Evolutionary conservation across 2,113 vertebrate species (phyloP).

Genomic region (Thymallus thymallus): DNA sequence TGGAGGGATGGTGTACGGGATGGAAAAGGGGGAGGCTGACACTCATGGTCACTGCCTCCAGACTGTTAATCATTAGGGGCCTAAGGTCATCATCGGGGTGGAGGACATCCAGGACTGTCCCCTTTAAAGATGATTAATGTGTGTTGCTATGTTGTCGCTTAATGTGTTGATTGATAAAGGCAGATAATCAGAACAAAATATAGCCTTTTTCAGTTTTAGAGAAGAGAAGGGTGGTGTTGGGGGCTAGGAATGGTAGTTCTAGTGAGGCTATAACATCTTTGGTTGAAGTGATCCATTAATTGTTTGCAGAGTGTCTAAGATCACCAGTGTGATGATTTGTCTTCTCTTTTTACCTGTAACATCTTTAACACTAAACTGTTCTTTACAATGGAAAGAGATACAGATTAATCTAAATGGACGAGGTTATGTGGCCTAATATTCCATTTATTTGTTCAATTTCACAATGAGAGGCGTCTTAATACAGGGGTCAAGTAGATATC

Average conservation of each 20-base stretch:
- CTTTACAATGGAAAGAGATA: not conserved
- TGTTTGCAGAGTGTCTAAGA: no score
- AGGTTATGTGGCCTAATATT: constrained; percentile 9
- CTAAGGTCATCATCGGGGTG: constrained; percentile 16
- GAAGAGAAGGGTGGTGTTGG: not conserved
- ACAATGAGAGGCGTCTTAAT: constrained; percentile 24
- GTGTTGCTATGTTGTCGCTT: constrained; percentile 20
- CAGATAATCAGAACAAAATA: constrained; percentile 21
- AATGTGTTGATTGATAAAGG: constrained; percentile 42
- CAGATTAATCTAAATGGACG: constrained; percentile 28
- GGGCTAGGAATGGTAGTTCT: constrained; percentile 5
- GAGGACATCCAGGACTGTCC: constrained; percentile 46
- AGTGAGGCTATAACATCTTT: not conserved
- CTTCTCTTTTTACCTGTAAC: not conserved
- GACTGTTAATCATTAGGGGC: constrained; percentile 25
- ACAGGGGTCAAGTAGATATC: constrained; percentile 20
- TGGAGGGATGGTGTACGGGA: not conserved
- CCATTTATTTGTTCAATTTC: constrained; percentile 19
- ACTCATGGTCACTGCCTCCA: constrained; percentile 51
- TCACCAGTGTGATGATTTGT: no score
- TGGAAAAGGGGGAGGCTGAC: constrained; percentile 22
- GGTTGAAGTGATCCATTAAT: not conserved
- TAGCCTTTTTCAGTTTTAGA: constrained; percentile 10
- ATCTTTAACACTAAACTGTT: no score
- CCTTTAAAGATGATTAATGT: constrained; percentile 39